Evolutionary conservation across 2,797 vertebrate species (phyloP).

Genomic region (Tenualosa ilisha): DNA sequence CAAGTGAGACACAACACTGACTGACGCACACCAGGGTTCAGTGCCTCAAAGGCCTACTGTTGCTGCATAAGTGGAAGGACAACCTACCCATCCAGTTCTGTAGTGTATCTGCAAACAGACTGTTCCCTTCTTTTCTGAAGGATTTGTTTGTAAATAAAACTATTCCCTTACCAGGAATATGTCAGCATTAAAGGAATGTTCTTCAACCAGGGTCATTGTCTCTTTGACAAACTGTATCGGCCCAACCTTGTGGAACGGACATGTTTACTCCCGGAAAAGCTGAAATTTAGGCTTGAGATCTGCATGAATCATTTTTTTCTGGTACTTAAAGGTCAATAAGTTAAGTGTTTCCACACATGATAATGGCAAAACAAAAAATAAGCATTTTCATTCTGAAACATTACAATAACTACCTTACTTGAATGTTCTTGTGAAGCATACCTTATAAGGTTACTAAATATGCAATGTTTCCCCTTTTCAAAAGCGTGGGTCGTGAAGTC

Average conservation of each 20-base stretch:
- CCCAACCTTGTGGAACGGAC: conserved; percentile 64
- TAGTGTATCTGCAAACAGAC: conserved; percentile 50
- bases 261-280: conserved; percentile 34
- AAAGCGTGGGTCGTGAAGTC: conserved; percentile 45
- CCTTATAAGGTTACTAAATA: neutral
- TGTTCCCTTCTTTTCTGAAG: conserved; percentile 30
- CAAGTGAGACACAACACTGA: conserved; percentile 65
- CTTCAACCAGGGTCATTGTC: conserved; percentile 1
- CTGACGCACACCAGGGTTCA: conserved; percentile 59
- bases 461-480: conserved; percentile 54
- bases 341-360: conserved; percentile 9
- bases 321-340: conserved; percentile 16
- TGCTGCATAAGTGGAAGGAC: conserved; percentile 60
- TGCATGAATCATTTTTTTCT: neutral
- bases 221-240: neutral
- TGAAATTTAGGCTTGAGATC: neutral
- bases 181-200: conserved; percentile 34
- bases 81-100: conserved; percentile 57
- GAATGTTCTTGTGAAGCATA: conserved; percentile 12
- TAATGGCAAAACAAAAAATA: conserved; percentile 12
- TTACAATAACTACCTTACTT: conserved; percentile 19
- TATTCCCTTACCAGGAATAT: conserved; percentile 46
- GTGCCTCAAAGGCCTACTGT: conserved; percentile 58
- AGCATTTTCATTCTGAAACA: conserved; percentile 20
- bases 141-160: conserved; percentile 28